These are phyloP conservation scores for Sciurus carolinensis DNA, from an alignment of 2,797 vertebrate species.

Conservation along the genomic window DNA sequence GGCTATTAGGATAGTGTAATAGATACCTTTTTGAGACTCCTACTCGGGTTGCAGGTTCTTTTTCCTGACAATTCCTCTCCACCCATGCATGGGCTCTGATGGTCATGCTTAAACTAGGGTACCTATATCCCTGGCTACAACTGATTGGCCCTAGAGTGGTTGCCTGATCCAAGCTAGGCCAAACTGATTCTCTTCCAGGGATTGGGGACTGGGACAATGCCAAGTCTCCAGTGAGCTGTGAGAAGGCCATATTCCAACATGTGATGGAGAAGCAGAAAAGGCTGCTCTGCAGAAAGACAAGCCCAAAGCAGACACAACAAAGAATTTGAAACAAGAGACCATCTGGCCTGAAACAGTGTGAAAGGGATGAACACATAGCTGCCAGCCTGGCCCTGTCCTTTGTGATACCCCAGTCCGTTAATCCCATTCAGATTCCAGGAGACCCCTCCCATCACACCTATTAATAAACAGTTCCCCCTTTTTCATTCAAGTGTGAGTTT, in stretches of 20 bases:
- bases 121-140: background rate
- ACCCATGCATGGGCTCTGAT: background rate
- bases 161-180: background rate
- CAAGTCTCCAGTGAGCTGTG: background rate
- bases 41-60: no score
- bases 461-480: background rate
- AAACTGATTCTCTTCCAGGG: slow-evolving; percentile 13
- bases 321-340: slow-evolving; percentile 42
- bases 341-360: background rate
- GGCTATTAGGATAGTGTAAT: background rate
- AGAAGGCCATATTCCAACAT: background rate
- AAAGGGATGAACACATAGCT: slow-evolving; percentile 32
- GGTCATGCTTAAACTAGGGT: background rate
- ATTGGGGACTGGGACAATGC: background rate
- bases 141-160: background rate
- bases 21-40: background rate
- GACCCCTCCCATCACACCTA: background rate
- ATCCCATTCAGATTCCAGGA: background rate
- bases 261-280: background rate
- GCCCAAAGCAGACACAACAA: background rate
- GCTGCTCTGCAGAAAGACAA: background rate
- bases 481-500: background rate
- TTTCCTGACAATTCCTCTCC: background rate
- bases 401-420: background rate
- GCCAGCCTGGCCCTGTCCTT: background rate